These are phyloP conservation scores for Clunio marinus DNA, from an alignment of 2,888 invertebrate genomes.

Conservation along the genomic window DNA sequence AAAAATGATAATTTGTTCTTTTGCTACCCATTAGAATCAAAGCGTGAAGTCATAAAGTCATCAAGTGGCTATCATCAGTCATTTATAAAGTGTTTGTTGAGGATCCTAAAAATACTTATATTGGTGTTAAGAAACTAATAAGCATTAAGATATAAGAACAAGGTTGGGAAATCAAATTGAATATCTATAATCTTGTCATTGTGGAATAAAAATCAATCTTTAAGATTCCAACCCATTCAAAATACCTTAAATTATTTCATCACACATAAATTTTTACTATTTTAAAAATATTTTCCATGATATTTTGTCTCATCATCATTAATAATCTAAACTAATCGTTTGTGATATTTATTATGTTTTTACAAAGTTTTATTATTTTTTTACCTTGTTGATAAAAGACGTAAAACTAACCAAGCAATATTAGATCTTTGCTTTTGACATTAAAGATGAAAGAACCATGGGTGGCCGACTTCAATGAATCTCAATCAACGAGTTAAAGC, in stretches of 20 bases:
- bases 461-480: neutral
- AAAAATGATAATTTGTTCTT: neutral
- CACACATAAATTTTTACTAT: neutral
- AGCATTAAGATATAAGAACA: too few relatives aligned
- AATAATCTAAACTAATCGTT: constrained; percentile 24
- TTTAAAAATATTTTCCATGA: too few relatives aligned
- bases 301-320: constrained; percentile 28
- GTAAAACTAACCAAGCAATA: too few relatives aligned
- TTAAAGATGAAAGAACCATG: constrained; percentile 1
- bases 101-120: too few relatives aligned
- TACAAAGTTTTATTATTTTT: too few relatives aligned
- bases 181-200: too few relatives aligned
- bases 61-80: constrained; percentile 2
- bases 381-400: too few relatives aligned
- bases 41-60: constrained; percentile 9
- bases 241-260: constrained; percentile 30
- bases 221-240: constrained; percentile 6
- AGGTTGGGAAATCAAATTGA: too few relatives aligned
- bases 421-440: neutral
- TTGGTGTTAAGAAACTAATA: too few relatives aligned
- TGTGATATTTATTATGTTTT: constrained; percentile 38
- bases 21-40: neutral
- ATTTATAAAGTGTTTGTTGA: too few relatives aligned
- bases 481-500: neutral
- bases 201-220: neutral